Evolutionary conservation across 2,888 invertebrate genomes (phyloP), one percentile per base, ranked within the genome.

Genomic region (Metacarcinus magister): DNA sequence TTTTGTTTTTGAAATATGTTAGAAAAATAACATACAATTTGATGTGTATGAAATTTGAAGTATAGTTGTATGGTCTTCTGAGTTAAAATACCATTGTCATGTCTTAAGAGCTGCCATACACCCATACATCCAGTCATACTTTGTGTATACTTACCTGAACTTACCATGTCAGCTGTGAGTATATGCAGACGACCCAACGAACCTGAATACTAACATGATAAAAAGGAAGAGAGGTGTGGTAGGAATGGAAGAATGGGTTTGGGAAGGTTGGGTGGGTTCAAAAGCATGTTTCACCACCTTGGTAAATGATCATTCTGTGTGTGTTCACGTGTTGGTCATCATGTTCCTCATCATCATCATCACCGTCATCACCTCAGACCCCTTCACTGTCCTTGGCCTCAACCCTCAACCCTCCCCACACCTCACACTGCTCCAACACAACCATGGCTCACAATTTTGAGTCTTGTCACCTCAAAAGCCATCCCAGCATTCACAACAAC

Each of bases 151-250:
- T 96, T 96, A 96, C 96, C 96, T 96, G 96, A 90, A 96, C 96
- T 96, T 96, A 96, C 96, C 96, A 82, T 75, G 96, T 60, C 46
- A 75, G 91, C 54, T 54, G 32, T 32, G 32, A 94, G 67, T 90
- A 90, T 92, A 60, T 60, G 96, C n/a, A 46, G 96, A 48, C 96
- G 96, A 91, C 96, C 94, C 95, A 92, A 95, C 93, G 94, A 28
- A 96, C 96, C 96, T 96, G 94, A 96, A 94, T 94, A 94, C 96
- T 94, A 90, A 94, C 94, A 94, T 94, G 89, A 94, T 94, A 94
- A 94, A 94, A 90, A 60, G 75, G 75, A 75, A 90, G 89, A 90
- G 89, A 94, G 89, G 89, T 94, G 94, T 87, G 90, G 94, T 60
- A 94, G 94, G 90, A 94, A 94, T 90, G 94, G 94, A 90, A 90